Evolutionary conservation across 2,888 invertebrate species (phyloP).

Genomic region (Panzeria rudis): DNA sequence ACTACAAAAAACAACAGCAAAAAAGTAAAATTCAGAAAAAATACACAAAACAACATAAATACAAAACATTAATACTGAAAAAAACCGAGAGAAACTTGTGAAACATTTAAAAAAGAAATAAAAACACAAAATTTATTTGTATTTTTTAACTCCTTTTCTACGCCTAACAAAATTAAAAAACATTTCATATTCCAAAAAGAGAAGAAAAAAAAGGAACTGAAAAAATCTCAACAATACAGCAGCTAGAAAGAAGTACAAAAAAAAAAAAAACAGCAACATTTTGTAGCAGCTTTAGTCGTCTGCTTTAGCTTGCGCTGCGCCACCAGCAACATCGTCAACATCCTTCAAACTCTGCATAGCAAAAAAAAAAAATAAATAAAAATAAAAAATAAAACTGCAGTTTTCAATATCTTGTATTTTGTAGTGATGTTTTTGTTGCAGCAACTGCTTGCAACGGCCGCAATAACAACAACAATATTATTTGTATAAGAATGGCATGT

Average conservation of each 20-base stretch:
- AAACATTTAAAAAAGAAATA: conserved; percentile 49
- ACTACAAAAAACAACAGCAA: conserved; percentile 18
- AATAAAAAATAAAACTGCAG: conserved; percentile 32
- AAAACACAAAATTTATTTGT: conserved; percentile 53
- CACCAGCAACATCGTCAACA: conserved; percentile 22
- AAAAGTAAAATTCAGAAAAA: too few relatives aligned
- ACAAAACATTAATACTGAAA: conserved; percentile 31
- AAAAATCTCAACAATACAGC: conserved; percentile 36
- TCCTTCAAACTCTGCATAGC: conserved; percentile 11
- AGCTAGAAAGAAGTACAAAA: conserved; percentile 23
- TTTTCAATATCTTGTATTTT: conserved; percentile 45
- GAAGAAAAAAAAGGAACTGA: neutral
- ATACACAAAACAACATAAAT: conserved; percentile 44
- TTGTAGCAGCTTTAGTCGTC: conserved; percentile 46
- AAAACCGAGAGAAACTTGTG: conserved; percentile 18
- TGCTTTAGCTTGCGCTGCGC: neutral
- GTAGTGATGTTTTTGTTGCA: conserved; percentile 31
- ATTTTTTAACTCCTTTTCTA: conserved; percentile 49
- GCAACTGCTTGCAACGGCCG: conserved; percentile 23
- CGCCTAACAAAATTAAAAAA: conserved; percentile 64
- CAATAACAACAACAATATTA: conserved; percentile 3
- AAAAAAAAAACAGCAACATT: conserved; percentile 36
- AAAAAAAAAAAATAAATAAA: neutral
- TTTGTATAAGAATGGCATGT: neutral
- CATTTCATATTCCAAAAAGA: conserved; percentile 50